phyloP scores from a whole-genome alignment of 2,113 vertebrate species.

The Leucopsar rothschildi region DNA sequence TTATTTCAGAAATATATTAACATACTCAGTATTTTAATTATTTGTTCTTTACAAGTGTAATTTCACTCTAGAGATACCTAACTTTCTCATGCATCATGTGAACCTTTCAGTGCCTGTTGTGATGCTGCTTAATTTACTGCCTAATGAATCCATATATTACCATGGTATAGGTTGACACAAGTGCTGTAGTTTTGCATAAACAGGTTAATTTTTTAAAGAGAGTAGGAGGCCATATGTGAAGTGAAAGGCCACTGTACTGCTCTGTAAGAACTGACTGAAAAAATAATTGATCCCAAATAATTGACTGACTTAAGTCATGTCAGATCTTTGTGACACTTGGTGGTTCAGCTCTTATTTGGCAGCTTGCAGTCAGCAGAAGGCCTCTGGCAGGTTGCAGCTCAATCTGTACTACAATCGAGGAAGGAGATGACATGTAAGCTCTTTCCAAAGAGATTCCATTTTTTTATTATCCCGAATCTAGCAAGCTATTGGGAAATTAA shows the following conservation, averaged over 20 bases:
- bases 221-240: accelerated
- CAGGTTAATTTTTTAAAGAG: not conserved
- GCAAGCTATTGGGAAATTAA: not conserved
- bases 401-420: not conserved
- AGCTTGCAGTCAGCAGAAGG: not conserved
- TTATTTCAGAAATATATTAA: not conserved
- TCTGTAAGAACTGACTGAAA: not conserved
- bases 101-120: not conserved
- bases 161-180: not conserved
- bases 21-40: not conserved
- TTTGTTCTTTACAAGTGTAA: not conserved
- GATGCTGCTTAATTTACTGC: not conserved
- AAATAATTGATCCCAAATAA: too few species aligned
- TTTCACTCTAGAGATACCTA: not conserved
- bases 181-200: not conserved
- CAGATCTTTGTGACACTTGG: not conserved
- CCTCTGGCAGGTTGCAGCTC: not conserved
- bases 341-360: not conserved
- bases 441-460: not conserved
- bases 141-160: not conserved
- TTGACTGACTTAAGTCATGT: too few species aligned
- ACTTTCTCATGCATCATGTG: not conserved
- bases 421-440: not conserved
- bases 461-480: not conserved
- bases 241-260: not conserved